Evolutionary conservation across 2,113 vertebrate genomes (phyloP).

Genomic region (Cynopterus brachyotis): DNA sequence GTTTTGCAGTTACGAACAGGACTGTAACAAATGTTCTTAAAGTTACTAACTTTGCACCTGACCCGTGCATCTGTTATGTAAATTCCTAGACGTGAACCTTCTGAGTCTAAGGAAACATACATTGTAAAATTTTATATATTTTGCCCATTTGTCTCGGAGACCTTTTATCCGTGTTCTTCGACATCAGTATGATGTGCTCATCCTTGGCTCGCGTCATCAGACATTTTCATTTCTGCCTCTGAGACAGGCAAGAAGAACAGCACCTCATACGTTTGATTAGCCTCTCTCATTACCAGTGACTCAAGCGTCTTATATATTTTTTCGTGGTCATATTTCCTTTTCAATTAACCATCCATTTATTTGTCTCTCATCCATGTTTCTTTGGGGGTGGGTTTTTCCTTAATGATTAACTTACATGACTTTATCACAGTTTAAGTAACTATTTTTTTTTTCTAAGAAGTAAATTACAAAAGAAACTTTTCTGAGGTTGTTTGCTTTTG

Average conservation of each 20-base stretch:
- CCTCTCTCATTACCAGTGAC: not conserved
- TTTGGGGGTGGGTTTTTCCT: not conserved
- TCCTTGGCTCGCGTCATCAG: accelerated
- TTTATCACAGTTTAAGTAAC: not conserved
- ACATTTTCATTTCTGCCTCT: not conserved
- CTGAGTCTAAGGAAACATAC: not conserved
- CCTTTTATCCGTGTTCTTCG: not conserved
- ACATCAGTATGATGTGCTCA: accelerated
- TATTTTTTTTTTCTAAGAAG: not conserved
- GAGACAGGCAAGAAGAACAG: too few relatives aligned
- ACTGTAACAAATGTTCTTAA: not conserved
- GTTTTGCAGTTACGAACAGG: not conserved
- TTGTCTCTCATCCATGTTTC: not conserved
- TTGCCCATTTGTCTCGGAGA: not conserved
- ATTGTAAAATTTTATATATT: not conserved
- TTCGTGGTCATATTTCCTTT: not conserved
- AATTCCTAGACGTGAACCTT: not conserved
- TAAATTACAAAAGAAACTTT: not conserved
- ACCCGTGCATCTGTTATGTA: not conserved
- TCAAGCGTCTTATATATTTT: not conserved
- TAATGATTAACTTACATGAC: not conserved
- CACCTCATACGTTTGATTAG: not conserved
- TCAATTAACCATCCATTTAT: not conserved
- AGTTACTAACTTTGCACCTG: not conserved
- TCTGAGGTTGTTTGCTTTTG: not conserved